These are phyloP conservation scores for Coronaproctus castanopsis DNA, from an alignment of 2,888 invertebrate species.

Conservation along the genomic window DNA sequence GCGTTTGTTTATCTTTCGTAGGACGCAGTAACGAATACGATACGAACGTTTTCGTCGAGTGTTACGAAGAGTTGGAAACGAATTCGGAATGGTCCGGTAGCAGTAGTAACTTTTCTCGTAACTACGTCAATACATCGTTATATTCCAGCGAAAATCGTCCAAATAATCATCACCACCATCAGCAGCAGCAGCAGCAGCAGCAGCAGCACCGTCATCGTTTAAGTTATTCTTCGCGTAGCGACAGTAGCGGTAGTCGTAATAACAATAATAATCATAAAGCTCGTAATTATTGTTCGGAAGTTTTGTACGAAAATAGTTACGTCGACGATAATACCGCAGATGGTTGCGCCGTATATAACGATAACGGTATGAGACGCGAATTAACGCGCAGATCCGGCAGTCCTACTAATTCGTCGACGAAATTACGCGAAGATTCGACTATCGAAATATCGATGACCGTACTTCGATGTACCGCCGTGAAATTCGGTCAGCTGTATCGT, in stretches of 20 bases:
- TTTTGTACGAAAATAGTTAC: neutral
- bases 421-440: conserved; percentile 6
- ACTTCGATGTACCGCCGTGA: conserved; percentile 17
- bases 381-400: neutral
- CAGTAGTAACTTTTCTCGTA: conserved; percentile 7
- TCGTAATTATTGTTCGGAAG: no score
- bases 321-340: neutral
- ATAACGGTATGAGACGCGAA: no score
- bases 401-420: neutral
- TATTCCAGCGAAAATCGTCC: neutral
- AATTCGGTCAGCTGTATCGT: conserved; percentile 21
- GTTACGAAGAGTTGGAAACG: conserved; percentile 12
- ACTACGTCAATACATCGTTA: neutral
- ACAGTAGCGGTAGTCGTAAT: neutral
- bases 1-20: no score
- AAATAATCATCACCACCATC: no score
- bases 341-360: neutral
- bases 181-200: no score
- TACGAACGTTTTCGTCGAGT: conserved; percentile 6
- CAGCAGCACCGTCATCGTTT: no score
- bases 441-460: conserved; percentile 15
- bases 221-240: neutral
- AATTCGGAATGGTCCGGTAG: conserved; percentile 8
- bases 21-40: conserved; percentile 7
- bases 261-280: conserved; percentile 5